Evolutionary conservation across 2,888 invertebrate genomes (phyloP).

Genomic region (Diaprepes abbreviatus): DNA sequence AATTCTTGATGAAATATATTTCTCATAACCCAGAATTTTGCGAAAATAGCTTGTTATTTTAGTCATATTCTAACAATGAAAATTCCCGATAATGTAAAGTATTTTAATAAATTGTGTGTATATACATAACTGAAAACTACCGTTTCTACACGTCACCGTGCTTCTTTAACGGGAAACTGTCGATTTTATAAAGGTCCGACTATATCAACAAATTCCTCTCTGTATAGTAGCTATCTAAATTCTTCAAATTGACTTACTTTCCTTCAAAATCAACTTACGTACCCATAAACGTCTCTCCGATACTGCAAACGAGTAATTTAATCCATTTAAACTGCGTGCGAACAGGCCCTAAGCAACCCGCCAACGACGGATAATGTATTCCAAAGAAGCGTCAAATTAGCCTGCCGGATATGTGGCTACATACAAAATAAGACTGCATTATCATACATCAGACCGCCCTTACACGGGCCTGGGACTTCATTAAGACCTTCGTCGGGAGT

Average conservation of each 20-base stretch:
- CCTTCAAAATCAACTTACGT: background rate
- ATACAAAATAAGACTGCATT: slow-evolving; percentile 33
- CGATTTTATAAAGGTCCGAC: no score
- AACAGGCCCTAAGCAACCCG: background rate
- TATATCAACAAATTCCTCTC: no score
- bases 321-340: slow-evolving; percentile 11
- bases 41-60: no score
- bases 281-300: slow-evolving; percentile 3
- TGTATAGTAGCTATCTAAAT: no score
- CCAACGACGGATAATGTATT: slow-evolving; percentile 11
- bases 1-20: no score
- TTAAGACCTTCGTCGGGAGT: slow-evolving; percentile 41
- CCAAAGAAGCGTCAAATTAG: slow-evolving; percentile 29
- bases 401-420: slow-evolving; percentile 34
- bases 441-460: slow-evolving; percentile 41
- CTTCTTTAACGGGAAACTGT: no score
- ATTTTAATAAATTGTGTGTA: no score
- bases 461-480: slow-evolving; percentile 42
- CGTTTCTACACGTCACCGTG: no score
- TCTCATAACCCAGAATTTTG: no score
- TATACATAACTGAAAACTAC: no score
- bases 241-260: background rate
- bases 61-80: no score
- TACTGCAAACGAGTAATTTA: background rate
- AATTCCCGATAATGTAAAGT: no score